A percentile compares a stretch with the other conserved stretches of the same genome.
Conservation (phyloP, 2,888 invertebrate genomes). For the Labia minor region DNA sequence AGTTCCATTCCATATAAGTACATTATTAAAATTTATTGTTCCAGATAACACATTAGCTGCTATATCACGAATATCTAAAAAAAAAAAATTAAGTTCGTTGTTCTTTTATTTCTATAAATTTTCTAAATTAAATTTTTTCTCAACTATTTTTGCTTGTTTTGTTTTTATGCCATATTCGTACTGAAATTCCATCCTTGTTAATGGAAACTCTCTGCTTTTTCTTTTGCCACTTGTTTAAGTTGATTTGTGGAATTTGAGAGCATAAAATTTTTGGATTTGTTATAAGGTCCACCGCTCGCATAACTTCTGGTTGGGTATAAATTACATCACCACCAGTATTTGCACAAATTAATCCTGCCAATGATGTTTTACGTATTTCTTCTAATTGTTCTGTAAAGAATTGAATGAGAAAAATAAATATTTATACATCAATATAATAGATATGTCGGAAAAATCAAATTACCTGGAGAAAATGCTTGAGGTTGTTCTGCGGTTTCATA, state of each 20-base stretch:
- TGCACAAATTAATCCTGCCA: conserved; percentile 60
- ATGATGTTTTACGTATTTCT: conserved; percentile 65
- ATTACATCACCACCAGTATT: conserved; percentile 59
- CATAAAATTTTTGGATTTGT: conserved; percentile 53
- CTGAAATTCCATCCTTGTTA: not conserved
- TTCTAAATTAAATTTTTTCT: too few species aligned
- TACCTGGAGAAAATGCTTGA: conserved; percentile 57
- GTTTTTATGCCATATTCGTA: not conserved
- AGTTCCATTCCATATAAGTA: conserved; percentile 17
- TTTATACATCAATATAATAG: too few species aligned
- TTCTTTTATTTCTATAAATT: too few species aligned
- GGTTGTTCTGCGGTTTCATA: conserved; percentile 61
- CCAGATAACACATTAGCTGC: not conserved
- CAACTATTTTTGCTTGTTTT: not conserved
- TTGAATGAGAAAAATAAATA: conserved; percentile 17
- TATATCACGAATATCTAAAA: not conserved
- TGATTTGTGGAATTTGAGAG: conserved; percentile 45
- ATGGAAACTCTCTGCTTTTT: conserved; percentile 29
- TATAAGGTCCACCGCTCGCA: conserved; percentile 46
- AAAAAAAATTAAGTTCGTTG: not conserved
- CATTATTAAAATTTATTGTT: not conserved
- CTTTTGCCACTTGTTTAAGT: conserved; percentile 46
- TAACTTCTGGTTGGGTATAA: conserved; percentile 53
- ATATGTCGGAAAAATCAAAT: conserved; percentile 26
- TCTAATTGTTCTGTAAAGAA: conserved; percentile 58